phyloP scores from a whole-genome alignment of 2,113 vertebrate species.

The Sardina pilchardus region DNA sequence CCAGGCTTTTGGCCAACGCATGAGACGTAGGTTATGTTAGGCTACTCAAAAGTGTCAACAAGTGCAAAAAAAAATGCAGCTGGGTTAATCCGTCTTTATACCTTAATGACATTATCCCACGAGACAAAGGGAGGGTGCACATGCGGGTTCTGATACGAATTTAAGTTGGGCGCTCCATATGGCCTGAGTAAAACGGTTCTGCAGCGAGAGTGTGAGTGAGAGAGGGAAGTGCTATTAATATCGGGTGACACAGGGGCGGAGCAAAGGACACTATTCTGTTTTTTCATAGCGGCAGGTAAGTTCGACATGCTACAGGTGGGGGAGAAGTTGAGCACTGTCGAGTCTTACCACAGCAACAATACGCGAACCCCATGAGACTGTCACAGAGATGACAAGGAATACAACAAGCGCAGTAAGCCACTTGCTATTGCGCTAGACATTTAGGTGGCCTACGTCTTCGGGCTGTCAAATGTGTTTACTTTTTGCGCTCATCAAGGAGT shows the following conservation, averaged over 20 bases:
- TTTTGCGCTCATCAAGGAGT: background rate
- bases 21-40: background rate
- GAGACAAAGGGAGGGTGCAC: conserved; percentile 20
- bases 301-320: conserved; percentile 59
- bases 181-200: conserved; percentile 13
- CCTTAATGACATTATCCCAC: conserved; percentile 38
- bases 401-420: conserved; percentile 32
- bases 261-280: background rate
- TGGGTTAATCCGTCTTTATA: conserved; percentile 12
- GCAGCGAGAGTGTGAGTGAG: conserved; percentile 4
- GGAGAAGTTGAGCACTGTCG: conserved; percentile 13
- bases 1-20: background rate
- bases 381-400: conserved; percentile 42
- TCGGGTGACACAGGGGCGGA: conserved; percentile 48
- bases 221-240: conserved; percentile 25
- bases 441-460: background rate
- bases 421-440: conserved; percentile 9
- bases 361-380: conserved; percentile 40
- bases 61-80: background rate
- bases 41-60: conserved; percentile 3
- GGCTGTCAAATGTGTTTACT: background rate
- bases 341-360: conserved; percentile 32
- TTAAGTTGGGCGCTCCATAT: background rate
- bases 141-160: conserved; percentile 29
- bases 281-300: conserved; percentile 37